These are phyloP conservation scores for Crematogaster levior DNA, from an alignment of 2,888 invertebrate genomes.

Conservation along the genomic window DNA sequence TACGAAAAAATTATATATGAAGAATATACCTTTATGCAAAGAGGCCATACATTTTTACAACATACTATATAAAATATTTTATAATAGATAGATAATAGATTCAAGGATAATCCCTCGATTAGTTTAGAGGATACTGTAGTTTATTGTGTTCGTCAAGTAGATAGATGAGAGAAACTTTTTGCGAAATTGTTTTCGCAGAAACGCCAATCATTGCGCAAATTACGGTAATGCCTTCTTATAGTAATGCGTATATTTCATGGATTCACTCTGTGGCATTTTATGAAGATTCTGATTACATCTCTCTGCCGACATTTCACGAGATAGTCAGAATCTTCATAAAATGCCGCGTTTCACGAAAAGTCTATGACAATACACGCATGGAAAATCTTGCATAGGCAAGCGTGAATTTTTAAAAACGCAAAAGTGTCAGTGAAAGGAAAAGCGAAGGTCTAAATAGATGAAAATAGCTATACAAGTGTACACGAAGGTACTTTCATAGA, in stretches of 20 bases:
- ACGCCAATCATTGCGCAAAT: constrained; percentile 14
- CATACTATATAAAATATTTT: not conserved
- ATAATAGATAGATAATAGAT: not conserved
- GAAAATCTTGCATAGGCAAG: constrained; percentile 45
- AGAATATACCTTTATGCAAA: not conserved
- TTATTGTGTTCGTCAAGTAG: not conserved
- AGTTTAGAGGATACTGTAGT: not conserved
- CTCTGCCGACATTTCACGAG: constrained; percentile 4
- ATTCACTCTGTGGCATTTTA: not conserved
- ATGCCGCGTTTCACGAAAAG: constrained; percentile 23
- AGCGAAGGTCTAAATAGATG: constrained; percentile 74
- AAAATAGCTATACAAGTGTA: constrained; percentile 40
- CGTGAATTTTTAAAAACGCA: constrained; percentile 71
- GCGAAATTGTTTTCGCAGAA: constrained; percentile 26
- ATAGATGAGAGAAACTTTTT: constrained; percentile 20
- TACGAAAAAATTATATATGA: not conserved
- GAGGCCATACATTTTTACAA: not conserved
- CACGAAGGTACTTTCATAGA: constrained; percentile 4
- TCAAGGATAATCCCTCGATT: constrained; percentile 1
- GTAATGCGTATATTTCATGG: constrained; percentile 14
- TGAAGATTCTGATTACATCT: constrained; percentile 16
- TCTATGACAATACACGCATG: constrained; percentile 8
- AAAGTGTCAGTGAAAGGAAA: constrained; percentile 81
- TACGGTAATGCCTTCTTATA: constrained; percentile 6
- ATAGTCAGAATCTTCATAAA: not conserved